Evolutionary conservation across 2,113 vertebrate genomes (phyloP), one percentile per base, ranked within the genome.

Genomic region (Notothenia rossii): DNA sequence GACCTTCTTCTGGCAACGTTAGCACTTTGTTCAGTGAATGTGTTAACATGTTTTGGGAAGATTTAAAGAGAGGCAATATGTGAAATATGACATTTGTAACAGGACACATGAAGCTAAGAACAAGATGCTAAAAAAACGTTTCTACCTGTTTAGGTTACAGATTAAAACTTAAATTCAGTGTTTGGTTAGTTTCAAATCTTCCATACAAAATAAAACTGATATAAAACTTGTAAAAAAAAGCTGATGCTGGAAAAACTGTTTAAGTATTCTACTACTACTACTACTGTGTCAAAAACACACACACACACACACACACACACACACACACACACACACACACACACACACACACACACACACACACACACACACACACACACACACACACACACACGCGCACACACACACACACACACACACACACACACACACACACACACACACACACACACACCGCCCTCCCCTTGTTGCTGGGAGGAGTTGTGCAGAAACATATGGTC

Each of bases 401-500:
- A 20, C 36, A 20, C 22, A 40, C 54, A 45, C 13, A 20, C 15
- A 74, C 11, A 48, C 46, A 53, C 43, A 22, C 43, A 20, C 36
- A 20, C 22, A 40, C 54, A 49, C 13, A 20, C 15, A 74, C 11
- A 48, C 46, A 53, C 43, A 22, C 43, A 20, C 36, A 20, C 22
- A 40, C 54, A 40, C 54, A 49, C 13, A 20, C 15, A 74, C 11
- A 48, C 46, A 53, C 43, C 48, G 7, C 8, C 22, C 54, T 73
- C 45, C 60, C 59, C 83, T 68, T 78, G 86, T 72, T 89, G 72
- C 54, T 86, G 17, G 46, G 81, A 81, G 29, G 88, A 68, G 72
- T 75, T 67, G 59, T 68, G 54, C 60, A 66, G 63, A 80, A 87
- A 89, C 88, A 92, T 81, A 90, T 15, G 62, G 84, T 59, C 85